Base-by-base conservation (phyloP, 2,888 invertebrate genomes). In the Chaetogeoica ovagalla region DNA sequence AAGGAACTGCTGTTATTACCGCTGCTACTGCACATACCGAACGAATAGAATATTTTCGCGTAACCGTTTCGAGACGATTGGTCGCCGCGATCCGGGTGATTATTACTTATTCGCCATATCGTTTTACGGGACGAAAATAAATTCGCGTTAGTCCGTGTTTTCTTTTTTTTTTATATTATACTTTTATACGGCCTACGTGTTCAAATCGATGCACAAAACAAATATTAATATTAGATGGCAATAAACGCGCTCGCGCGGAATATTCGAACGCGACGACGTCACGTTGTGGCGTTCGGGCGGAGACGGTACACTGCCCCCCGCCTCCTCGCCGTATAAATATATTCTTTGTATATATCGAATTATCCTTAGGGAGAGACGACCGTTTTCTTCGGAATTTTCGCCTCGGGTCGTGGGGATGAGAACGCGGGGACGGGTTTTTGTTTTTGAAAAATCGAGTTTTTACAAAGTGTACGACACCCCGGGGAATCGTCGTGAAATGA, bases 381-480 rank as follows among this genome's bases (percentile, higher is more conserved):
- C 77, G 70, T 79, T 79, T 79, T 63, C 60, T 57, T 39, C 52
- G 60, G 60, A 77, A 69, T n/a, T 15, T 52, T 52, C 17, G 9
- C 52, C 13, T 52, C 52, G 4, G 30, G 30, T 52, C 4, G 52
- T 13, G 43, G 43, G 43, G 43, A 30, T n/a, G 30, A 30, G 30
- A 30, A n/a, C 52, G 52, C 15, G 9, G 15, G 48, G 1, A 37
- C 30, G n/a, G 52, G 11, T 69, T 17, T 15, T 59, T 59, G n/a
- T 39, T 77, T 62, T 62, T 63, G 62, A 79, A 79, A 70, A 79
- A 70, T 70, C 55, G 70, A 70, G 70, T 79, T 79, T 69, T 79
- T 70, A 70, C 70, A 79, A 63, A 79, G 70, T 63, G 62, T 52
- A 79, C 63, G 77, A 70, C 77, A 70, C 77, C 77, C 77, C 62